Evolutionary conservation across 2,797 vertebrate species (phyloP), one percentile per base, ranked within the genome.

Genomic region (Gephyroberyx darwinii): DNA sequence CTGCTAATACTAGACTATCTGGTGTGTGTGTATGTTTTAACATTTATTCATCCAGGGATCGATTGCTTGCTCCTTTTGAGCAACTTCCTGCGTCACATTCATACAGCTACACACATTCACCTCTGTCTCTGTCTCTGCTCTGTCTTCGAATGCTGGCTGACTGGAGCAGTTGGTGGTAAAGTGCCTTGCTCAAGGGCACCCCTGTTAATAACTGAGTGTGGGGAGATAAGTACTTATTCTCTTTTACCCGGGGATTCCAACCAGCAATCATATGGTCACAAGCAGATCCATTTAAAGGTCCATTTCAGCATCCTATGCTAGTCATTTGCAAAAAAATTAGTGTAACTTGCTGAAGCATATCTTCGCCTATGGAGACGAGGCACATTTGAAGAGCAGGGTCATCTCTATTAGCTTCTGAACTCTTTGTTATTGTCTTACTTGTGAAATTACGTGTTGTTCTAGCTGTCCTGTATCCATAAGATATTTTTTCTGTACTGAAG

Each of bases 101-200:
- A 48, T 31, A 26, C 17, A n/a, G 2, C 26, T 68, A 10, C 16
- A 47, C 30, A 41, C 20, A 52, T 1, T 64, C 53, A 70, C 1
- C 26, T 26, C 26, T 26, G n/a, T n/a, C n/a, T n/a, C n/a, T n/a
- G n/a, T n/a, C n/a, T n/a, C n/a, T n/a, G 68, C 54, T 13, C 26
- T 26, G 62, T 73, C 47, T 52, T 71, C 78, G 82, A 68, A 66
- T 66, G 69, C 59, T 59, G 65, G 69, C 35, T 57, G 71, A 64
- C 63, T 0, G 5, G 53, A 70, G 60, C 66, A 57, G 45, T 52
- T 57, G 68, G 30, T 43, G 56, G 77, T 84, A 71, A 78, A 78
- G 74, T 69, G 56, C 62, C 47, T 16, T 5, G 12, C 58, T 75
- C n/a, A 74, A 65, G 53, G 52, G 62, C 64, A 76, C 83, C 58